Base-by-base conservation (phyloP, 2,797 vertebrate genomes). In the Smutsia temminckii region DNA sequence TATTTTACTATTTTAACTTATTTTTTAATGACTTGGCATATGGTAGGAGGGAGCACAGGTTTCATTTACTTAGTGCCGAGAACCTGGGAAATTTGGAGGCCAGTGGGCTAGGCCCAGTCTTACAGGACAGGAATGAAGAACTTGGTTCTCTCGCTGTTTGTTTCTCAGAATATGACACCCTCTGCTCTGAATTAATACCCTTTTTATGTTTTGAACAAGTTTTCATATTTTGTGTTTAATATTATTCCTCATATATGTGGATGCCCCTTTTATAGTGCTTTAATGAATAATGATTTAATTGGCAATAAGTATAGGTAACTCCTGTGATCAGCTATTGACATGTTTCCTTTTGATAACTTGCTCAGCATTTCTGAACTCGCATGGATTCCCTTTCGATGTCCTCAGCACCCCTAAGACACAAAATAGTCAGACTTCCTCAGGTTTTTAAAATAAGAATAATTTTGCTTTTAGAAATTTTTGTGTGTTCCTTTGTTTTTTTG, bases 401-500 rank as follows among this genome's bases (percentile, higher is more conserved):
- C 25, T 10, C 5, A 16, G 8, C 27, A 61, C 12, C 3, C 8
- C 9, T 21, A 42, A 34, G 51, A 34, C 59, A 34, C n/a, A 64
- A 66, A 77, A 91, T 11, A 29, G 84, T 14, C 9, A n/a, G 10
- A 9, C 21, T 32, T 80, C 80, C 40, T 83, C 40, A 49, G 20
- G 51, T 40, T 64, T 66, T 92, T 79, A 18, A 80, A 86, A 77
- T 53, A 68, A 83, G 93, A 87, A 66, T 68, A 53, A 95, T 53
- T 74, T 63, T 68, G 5, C 13, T 68, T 61, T 83, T 59, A 85
- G 32, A 59, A 27, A 77, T 74, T 80, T 46, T 32, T 74, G 4
- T 78, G 29, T 29, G 20, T 34, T 64, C 27, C 37, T 90, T 51
- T 81, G 18, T 53, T 78, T 68, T 63, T 71, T 66, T 64, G 51